Evolutionary conservation across 2,888 invertebrate genomes (phyloP), one percentile per base, ranked within the genome.

Genomic region (Cacoxenus indagator): DNA sequence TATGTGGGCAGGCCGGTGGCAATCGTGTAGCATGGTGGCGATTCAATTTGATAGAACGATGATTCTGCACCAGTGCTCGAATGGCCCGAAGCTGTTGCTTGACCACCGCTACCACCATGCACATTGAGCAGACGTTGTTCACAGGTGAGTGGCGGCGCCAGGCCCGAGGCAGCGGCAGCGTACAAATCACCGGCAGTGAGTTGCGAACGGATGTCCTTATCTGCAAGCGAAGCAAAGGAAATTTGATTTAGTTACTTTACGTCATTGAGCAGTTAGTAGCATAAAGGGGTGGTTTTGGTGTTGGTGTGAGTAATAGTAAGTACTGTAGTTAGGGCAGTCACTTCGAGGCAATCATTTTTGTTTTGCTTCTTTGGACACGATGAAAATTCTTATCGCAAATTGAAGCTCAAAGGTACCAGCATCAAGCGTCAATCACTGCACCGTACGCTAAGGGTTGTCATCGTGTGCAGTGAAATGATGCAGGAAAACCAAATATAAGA

Each of bases 1-100:
- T 92, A 92, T 71, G 90, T 91, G 45, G 92, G 92, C 69, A 92
- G 83, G 9, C 92, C 92, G 29, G 92, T 91, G 76, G 91, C 92
- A 73, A 91, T 89, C 54, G 91, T 91, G 83, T 92, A 92, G 77
- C 91, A 91, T 46, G 92, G 92, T 70, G 92, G 87, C 54, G 90
- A 90, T 78, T 91, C 91, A 81, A 87, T 85, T 84, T 87, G 87
- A 76, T 85, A 86, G 77, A 87, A 87, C 31, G 82, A 81, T 19
- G 83, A 82, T 70, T 86, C 29, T 26, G 46, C 1, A 17, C 8
- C 19, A 8, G n/a, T 19, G n/a, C 19, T 19, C 4, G 48, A n/a
- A 2, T 11, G 46, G 48, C 31, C 59, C 64, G 65, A 64, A 62
- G 67, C 69, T 57, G 48, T 26, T 17, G 66, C 29, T 8, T n/a